Evolutionary conservation across 2,888 invertebrate genomes (phyloP), one percentile per base, ranked within the genome.

Genomic region (Phortica magna): DNA sequence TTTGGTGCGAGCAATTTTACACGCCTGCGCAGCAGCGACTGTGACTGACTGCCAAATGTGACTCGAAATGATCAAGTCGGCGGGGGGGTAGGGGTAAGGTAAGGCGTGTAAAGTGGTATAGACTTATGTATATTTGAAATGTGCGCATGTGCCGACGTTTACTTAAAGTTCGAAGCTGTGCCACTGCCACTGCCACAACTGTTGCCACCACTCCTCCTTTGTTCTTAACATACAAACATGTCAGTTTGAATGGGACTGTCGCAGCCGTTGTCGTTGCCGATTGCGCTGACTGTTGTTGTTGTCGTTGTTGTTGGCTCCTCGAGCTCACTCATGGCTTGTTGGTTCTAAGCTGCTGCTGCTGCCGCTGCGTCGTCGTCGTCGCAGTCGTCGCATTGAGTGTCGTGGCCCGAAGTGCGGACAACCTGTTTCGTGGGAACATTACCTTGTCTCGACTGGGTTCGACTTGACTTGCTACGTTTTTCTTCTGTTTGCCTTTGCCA

Each of bases 341-440:
- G 22, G 78, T 77, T 78, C 78, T 80, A 65, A 59, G 77, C 67
- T 57, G 59, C 42, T 57, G 59, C 17, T 73, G 72, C 67, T 57
- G 73, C 17, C 55, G 48, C 72, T 53, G 2, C 59, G 70, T 57
- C 61, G 55, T 64, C 67, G 22, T 67, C 67, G 57, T 59, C 55
- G 76, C 31, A 65, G 65, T 48, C n/a, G 12, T n/a, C 43, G 75
- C 55, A 78, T 78, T 79, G 83, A 79, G 82, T 81, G 86, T 86
- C 86, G 84, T 87, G 88, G 88, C 85, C 87, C 87, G 88, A 86
- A 86, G 86, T 86, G 86, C 86, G 88, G 88, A 85, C 91, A 91
- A 91, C 91, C 91, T 91, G 91, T 91, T 91, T 90, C 91, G 91
- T 91, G 91, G 91, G 91, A 91, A 91, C 90, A 89, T 91, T 90